phyloP scores from a whole-genome alignment of 2,113 vertebrate species.

The Eurypyga helias region DNA sequence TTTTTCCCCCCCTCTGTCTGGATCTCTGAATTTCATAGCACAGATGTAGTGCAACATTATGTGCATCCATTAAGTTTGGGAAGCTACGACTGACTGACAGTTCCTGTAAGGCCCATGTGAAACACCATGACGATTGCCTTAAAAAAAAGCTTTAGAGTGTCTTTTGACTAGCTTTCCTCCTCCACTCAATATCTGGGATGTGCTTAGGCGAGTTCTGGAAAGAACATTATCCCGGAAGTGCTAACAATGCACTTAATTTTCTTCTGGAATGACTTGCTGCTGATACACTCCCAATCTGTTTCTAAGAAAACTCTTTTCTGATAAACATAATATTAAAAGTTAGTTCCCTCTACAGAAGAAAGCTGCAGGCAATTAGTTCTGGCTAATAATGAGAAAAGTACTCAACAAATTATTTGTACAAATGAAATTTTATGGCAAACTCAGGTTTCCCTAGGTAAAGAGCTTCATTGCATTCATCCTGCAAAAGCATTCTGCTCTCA shows the following conservation, averaged over 20 bases:
- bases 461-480: neutral
- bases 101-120: neutral
- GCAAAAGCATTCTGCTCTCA: neutral
- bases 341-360: neutral
- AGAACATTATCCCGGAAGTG: slow-evolving; percentile 18
- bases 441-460: neutral
- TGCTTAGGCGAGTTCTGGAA: slow-evolving; percentile 16
- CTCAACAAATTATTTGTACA: neutral
- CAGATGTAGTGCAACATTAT: neutral
- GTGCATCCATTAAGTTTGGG: neutral
- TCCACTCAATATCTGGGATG: neutral
- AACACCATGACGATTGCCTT: neutral
- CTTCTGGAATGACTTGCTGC: neutral
- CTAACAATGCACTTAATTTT: slow-evolving; percentile 34
- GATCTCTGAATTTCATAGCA: neutral
- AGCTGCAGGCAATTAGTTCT: neutral
- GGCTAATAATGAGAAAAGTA: neutral
- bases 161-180: neutral
- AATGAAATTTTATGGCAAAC: neutral
- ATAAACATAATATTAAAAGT: neutral
- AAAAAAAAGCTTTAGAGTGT: neutral
- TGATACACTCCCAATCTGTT: neutral
- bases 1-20: neutral
- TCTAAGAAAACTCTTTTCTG: neutral
- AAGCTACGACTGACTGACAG: neutral